A percentile compares a stretch with the other conserved stretches of the same genome.
phyloP scores from a whole-genome alignment of 2,888 invertebrate species.

The Augiades crinisus region DNA sequence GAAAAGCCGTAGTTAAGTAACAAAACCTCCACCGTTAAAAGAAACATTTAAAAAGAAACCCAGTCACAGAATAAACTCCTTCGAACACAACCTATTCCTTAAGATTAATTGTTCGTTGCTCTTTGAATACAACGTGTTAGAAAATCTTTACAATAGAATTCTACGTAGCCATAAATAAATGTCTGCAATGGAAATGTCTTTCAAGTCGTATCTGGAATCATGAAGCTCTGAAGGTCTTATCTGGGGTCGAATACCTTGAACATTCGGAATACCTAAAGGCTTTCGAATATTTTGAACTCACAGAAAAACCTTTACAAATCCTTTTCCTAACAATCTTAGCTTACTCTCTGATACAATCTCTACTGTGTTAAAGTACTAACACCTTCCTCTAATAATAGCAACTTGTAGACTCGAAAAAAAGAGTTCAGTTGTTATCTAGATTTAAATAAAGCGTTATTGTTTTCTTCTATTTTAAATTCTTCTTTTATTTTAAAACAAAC shows the following conservation, averaged over 20 bases:
- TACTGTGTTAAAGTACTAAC: not conserved
- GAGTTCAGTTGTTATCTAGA: too few relatives aligned
- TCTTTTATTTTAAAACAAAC: too few relatives aligned
- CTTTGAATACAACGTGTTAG: not conserved
- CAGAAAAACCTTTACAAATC: not conserved
- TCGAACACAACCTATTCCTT: not conserved
- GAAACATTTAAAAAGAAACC: not conserved
- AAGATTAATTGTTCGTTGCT: not conserved
- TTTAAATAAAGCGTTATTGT: too few relatives aligned
- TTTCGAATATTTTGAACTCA: not conserved
- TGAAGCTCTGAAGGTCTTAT: not conserved
- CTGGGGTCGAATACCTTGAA: not conserved
- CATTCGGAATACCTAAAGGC: constrained; percentile 3
- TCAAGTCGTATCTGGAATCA: not conserved
- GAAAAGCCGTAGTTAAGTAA: too few relatives aligned
- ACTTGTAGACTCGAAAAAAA: too few relatives aligned
- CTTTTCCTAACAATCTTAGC: not conserved
- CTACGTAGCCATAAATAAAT: not conserved
- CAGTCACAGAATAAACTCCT: not conserved
- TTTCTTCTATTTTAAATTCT: too few relatives aligned
- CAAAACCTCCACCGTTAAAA: not conserved
- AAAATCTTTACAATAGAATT: not conserved
- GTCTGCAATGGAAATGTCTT: not conserved
- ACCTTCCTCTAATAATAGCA: too few relatives aligned
- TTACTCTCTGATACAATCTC: not conserved